Evolutionary conservation across 2,113 vertebrate species (phyloP).

Genomic region (Protobothrops flavoviridis): DNA sequence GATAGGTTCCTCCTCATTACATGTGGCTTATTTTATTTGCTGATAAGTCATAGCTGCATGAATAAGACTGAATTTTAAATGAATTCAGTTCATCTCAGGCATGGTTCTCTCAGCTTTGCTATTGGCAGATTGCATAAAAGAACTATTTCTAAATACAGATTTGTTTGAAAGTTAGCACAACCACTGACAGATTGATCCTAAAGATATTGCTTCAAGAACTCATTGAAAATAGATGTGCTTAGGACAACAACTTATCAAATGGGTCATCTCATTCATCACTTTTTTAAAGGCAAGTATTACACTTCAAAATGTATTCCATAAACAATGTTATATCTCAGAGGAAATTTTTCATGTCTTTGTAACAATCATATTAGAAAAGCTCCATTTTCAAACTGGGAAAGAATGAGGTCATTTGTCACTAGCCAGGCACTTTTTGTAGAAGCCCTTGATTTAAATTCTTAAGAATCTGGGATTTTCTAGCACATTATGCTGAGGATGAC

Average conservation of each 20-base stretch:
- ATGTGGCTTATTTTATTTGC: neutral
- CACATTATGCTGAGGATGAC: neutral
- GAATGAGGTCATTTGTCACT: neutral
- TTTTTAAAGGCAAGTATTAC: neutral
- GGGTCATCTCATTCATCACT: neutral
- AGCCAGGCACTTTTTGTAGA: neutral
- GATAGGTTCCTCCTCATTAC: constrained; percentile 14
- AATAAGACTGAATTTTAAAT: constrained; percentile 27
- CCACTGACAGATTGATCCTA: neutral
- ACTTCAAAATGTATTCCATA: neutral
- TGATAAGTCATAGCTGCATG: neutral
- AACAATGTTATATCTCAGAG: neutral
- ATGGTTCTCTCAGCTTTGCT: neutral
- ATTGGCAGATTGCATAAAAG: neutral
- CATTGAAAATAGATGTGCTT: neutral
- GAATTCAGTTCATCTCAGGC: neutral
- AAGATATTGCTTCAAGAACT: neutral
- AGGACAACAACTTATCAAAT: neutral
- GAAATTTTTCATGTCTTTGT: neutral
- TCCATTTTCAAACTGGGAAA: neutral
- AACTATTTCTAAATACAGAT: neutral
- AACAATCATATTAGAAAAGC: neutral
- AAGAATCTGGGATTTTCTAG: neutral
- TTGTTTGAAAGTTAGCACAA: neutral
- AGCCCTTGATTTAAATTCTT: neutral